A percentile compares a stretch with the other conserved stretches of the same genome.
Evolutionary conservation across 2,888 invertebrate species (phyloP).

Genomic region (Ornithoptera priamus): DNA sequence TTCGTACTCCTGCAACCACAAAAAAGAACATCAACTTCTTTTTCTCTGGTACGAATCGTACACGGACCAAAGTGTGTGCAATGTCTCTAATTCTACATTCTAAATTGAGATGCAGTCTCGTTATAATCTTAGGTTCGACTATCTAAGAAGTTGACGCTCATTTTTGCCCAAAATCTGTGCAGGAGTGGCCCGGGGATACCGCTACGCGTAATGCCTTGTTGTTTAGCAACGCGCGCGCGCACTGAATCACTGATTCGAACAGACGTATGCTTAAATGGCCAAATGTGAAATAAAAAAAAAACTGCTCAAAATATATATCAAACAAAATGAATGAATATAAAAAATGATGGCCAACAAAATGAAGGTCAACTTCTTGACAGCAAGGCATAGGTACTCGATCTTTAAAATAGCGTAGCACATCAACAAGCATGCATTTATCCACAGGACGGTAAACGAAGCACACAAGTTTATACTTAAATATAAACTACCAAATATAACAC

Average conservation of each 20-base stretch:
- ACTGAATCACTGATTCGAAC: conserved; percentile 64
- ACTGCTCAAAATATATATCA: conserved; percentile 77
- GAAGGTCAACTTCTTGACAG: conserved; percentile 97
- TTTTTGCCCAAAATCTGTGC: conserved; percentile 86
- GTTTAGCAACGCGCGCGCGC: conserved; percentile 71
- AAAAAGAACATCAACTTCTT: conserved; percentile 94
- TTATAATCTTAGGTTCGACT: conserved; percentile 66
- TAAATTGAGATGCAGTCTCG: conserved; percentile 78
- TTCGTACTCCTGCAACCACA: conserved; percentile 95
- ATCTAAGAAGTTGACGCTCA: conserved; percentile 93
- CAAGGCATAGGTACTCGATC: conserved; percentile 79
- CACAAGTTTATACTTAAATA: conserved; percentile 40
- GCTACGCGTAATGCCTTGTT: conserved; percentile 73
- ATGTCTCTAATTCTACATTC: conserved; percentile 76
- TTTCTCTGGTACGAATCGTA: conserved; percentile 72
- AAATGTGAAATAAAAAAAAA: conserved; percentile 63
- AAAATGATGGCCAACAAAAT: conserved; percentile 94
- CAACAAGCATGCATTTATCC: conserved; percentile 72
- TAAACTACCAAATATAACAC: conserved; percentile 45
- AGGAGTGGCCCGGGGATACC: conserved; percentile 76
- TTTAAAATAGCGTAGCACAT: conserved; percentile 75
- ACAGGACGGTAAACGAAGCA: conserved; percentile 25
- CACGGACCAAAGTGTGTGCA: conserved; percentile 73
- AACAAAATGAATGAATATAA: conserved; percentile 81
- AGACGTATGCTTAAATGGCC: conserved; percentile 71